Conservation (phyloP, 2,113 vertebrate genomes). For the Hemiprocne comata region DNA sequence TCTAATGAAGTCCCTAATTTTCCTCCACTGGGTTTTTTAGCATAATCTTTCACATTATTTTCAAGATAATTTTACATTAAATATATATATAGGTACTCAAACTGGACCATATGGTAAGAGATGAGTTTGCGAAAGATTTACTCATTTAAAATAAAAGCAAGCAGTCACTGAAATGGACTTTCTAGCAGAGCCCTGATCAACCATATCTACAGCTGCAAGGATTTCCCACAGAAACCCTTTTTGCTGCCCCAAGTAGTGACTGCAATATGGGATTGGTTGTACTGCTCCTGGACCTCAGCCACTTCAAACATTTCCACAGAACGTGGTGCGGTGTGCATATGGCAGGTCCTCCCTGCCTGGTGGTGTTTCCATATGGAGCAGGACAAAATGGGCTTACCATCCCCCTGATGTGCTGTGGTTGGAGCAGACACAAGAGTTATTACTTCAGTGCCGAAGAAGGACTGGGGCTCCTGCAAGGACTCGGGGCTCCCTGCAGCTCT, state of each 20-base stretch:
- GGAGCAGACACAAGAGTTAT: not conserved
- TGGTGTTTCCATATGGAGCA: not conserved
- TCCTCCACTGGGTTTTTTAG: not conserved
- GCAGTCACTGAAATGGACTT: not conserved
- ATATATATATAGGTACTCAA: not conserved
- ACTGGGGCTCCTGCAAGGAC: no score
- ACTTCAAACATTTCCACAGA: not conserved
- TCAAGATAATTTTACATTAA: not conserved
- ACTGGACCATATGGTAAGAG: not conserved
- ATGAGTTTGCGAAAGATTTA: not conserved
- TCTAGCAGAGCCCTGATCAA: not conserved
- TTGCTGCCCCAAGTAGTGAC: not conserved
- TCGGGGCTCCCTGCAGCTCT: not conserved
- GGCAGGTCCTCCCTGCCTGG: not conserved
- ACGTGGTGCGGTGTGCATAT: rapidly evolving
- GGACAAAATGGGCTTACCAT: not conserved
- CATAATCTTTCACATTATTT: not conserved
- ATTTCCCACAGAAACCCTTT: not conserved
- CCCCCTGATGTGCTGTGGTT: not conserved
- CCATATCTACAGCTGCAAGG: not conserved
- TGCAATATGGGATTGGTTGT: not conserved
- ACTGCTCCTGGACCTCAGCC: not conserved
- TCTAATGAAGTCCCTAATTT: not conserved
- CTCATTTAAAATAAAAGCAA: not conserved
- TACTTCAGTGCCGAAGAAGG: rapidly evolving